Conservation (phyloP, 2,888 invertebrate genomes). For the Syrista parreyssii region DNA sequence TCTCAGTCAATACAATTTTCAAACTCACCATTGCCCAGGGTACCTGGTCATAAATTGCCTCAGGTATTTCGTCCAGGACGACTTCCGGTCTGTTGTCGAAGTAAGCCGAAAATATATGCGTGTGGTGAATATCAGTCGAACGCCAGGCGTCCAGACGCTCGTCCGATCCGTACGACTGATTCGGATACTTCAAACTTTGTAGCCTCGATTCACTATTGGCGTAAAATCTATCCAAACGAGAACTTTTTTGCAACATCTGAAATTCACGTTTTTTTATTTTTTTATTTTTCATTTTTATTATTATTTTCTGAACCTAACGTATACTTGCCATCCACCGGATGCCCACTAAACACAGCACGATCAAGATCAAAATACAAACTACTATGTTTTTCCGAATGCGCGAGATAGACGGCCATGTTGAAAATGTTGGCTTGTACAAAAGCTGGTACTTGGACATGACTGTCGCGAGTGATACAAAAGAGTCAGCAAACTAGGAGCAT, state of each 20-base stretch:
- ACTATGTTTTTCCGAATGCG: background rate
- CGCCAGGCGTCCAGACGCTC: too few species aligned
- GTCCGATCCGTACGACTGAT: background rate
- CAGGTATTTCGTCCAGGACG: slow-evolving; percentile 34
- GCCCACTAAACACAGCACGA: too few species aligned
- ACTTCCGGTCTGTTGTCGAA: slow-evolving; percentile 40
- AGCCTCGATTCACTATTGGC: slow-evolving; percentile 2
- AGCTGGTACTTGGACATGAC: too few species aligned
- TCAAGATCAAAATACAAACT: background rate
- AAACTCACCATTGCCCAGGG: slow-evolving; percentile 36
- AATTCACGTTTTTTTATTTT: too few species aligned
- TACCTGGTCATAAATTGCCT: slow-evolving; percentile 6
- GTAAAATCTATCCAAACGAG: too few species aligned
- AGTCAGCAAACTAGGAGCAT: too few species aligned
- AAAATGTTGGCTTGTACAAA: slow-evolving; percentile 4
- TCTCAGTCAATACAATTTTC: background rate
- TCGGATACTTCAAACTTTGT: slow-evolving; percentile 25
- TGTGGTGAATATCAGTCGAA: too few species aligned
- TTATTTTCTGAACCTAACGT: too few species aligned
- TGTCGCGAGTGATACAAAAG: too few species aligned
- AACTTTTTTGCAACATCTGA: too few species aligned
- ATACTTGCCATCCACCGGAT: background rate
- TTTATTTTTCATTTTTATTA: too few species aligned
- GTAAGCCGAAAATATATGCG: slow-evolving; percentile 37
- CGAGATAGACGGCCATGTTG: background rate